phyloP scores from a whole-genome alignment of 2,888 invertebrate species.

The Caenorhabditis sp. region DNA sequence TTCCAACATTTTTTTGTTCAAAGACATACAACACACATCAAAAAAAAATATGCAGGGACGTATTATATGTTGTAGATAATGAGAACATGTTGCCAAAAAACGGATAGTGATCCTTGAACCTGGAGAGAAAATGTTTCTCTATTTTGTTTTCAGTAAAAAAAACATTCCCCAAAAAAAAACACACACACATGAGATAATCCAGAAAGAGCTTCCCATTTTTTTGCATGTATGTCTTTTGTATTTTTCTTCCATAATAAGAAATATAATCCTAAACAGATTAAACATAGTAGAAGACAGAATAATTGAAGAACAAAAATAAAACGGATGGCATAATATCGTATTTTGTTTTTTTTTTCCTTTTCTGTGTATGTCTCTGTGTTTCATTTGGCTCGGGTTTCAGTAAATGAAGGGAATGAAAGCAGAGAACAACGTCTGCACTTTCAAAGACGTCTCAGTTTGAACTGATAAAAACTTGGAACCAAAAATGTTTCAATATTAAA shows the following conservation, averaged over 20 bases:
- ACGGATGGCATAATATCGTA: neutral
- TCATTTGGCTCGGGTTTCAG: neutral
- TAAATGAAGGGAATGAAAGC: neutral
- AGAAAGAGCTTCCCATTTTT: neutral
- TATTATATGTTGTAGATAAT: no score
- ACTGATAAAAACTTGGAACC: neutral
- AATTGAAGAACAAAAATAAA: neutral
- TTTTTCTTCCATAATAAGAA: neutral
- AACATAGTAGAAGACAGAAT: conserved; percentile 6
- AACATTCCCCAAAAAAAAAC: no score
- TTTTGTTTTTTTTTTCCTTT: conserved; percentile 8
- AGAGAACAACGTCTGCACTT: neutral
- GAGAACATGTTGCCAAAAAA: no score
- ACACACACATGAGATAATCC: neutral
- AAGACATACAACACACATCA: no score
- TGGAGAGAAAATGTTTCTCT: no score
- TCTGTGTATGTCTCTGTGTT: conserved; percentile 1
- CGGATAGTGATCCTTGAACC: no score
- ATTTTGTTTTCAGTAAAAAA: no score
- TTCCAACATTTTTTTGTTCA: no score
- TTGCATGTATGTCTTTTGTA: neutral
- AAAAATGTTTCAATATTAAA: neutral
- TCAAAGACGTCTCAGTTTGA: neutral
- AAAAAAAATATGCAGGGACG: no score
- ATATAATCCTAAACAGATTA: conserved; percentile 11